phyloP scores from a whole-genome alignment of 2,113 vertebrate species.

The Ageneiosus marmoratus region DNA sequence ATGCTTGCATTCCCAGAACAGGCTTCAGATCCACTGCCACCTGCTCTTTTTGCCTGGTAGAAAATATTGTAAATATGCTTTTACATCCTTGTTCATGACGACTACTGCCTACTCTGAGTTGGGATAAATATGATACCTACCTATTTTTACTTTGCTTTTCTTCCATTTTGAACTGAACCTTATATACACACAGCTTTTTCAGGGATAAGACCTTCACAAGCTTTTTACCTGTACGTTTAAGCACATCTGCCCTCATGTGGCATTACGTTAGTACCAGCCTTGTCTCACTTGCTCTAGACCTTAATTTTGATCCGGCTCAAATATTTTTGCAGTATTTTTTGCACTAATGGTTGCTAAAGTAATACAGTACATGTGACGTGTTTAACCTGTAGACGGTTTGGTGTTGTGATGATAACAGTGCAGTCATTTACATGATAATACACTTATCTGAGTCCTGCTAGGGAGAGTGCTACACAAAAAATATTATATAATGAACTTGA shows the following conservation, averaged over 20 bases:
- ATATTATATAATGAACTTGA: not conserved
- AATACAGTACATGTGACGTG: not conserved
- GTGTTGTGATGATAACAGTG: not conserved
- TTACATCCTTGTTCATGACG: not conserved
- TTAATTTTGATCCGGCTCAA: not conserved
- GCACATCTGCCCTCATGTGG: not conserved
- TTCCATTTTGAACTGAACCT: not conserved
- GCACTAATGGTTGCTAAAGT: not conserved
- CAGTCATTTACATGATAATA: not conserved
- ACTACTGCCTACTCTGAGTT: not conserved
- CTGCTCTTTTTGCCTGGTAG: not conserved
- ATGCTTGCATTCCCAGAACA: not conserved
- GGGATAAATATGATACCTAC: not conserved
- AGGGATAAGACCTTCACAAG: not conserved
- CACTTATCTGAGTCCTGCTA: not conserved
- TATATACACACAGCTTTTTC: not conserved
- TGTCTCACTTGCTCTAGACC: not conserved
- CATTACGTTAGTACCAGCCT: not conserved
- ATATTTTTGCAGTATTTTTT: too few species aligned
- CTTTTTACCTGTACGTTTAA: not conserved
- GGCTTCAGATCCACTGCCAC: not conserved
- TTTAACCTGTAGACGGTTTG: not conserved
- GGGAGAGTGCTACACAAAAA: too few species aligned
- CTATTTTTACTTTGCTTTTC: not conserved
- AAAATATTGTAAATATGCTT: not conserved